Evolutionary conservation across 1,140 invertebrate species (phyloP).

Genomic region (Drosophila eugracilis): DNA sequence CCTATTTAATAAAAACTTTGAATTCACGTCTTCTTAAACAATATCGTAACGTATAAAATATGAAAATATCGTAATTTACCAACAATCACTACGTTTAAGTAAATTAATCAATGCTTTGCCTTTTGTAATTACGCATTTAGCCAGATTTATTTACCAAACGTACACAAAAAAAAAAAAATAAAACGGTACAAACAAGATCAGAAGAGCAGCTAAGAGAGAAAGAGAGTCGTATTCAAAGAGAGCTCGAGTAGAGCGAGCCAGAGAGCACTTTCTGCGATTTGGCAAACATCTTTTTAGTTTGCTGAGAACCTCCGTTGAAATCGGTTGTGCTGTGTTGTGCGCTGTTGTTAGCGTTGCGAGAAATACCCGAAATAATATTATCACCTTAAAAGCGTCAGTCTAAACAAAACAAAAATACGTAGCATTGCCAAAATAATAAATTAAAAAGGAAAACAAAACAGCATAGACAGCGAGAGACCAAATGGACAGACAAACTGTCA

Average conservation of each 20-base stretch:
- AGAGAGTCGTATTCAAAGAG: too few species aligned
- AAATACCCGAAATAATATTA: slow-evolving; percentile 14
- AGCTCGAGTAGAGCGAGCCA: too few species aligned
- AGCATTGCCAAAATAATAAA: slow-evolving; percentile 29
- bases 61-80: not conserved
- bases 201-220: slow-evolving; percentile 3
- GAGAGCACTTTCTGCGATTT: not conserved
- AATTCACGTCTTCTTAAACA: too few species aligned
- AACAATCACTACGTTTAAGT: not conserved
- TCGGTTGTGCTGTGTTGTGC: slow-evolving; percentile 24
- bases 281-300: slow-evolving; percentile 1
- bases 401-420: slow-evolving; percentile 31
- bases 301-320: slow-evolving; percentile 1
- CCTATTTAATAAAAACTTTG: too few species aligned
- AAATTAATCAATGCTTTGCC: slow-evolving; percentile 18
- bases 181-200: slow-evolving; percentile 22
- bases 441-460: not conserved
- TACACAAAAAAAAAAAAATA: not conserved
- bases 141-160: slow-evolving; percentile 23
- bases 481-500: slow-evolving; percentile 37
- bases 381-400: slow-evolving; percentile 5
- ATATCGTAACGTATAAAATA: too few species aligned
- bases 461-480: slow-evolving; percentile 1
- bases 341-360: too few species aligned
- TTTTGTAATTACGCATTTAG: slow-evolving; percentile 35